Base-by-base conservation (phyloP, 2,888 invertebrate genomes). In the Gisinianus flammeolus region DNA sequence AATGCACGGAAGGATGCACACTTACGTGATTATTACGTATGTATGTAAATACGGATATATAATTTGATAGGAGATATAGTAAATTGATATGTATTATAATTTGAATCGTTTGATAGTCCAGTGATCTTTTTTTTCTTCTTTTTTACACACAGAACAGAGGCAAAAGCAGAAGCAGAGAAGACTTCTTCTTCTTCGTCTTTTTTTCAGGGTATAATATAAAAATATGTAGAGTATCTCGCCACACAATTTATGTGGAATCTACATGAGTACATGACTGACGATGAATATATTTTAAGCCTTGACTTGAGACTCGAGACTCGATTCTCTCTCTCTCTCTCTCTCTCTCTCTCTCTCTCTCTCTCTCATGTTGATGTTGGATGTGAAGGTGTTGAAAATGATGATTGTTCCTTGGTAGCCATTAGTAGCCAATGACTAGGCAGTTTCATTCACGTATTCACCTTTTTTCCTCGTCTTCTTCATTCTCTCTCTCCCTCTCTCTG, bases 321-420 rank as follows among this genome's bases (percentile, higher is more conserved):
- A 44, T 19, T 19, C 2, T 44, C 44, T 44, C 44, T 16, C 44
- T 19, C 12, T 44, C 44, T 44, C 44, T 4, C 19, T 19, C 19
- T 44, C 19, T 44, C 44, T 44, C 44, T 16, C 44, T 44, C 44
- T 19, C 44, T 5, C 35, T 35, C 12, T 35, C n/a, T n/a, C 6
- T 44, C 6, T 16, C 44, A 16, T 44, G 16, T 44, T 12, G 44
- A 2, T 44, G 3, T 1, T 44, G 44, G 44, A 4, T 44, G 44
- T 6, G 67, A 75, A 75, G 75, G 75, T 75, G 76, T 76, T 76
- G 76, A 76, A 76, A 76, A 76, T 68, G 76, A 67, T 76, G 76
- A 76, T 76, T 68, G 68, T 76, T 56, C 33, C 74, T 66, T 68
- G 67, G 52, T 76, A 76, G 76, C 76, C 67, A 76, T 76, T 76